These are phyloP conservation scores for Falco biarmicus DNA, from an alignment of 2,797 vertebrate species.

Conservation along the genomic window DNA sequence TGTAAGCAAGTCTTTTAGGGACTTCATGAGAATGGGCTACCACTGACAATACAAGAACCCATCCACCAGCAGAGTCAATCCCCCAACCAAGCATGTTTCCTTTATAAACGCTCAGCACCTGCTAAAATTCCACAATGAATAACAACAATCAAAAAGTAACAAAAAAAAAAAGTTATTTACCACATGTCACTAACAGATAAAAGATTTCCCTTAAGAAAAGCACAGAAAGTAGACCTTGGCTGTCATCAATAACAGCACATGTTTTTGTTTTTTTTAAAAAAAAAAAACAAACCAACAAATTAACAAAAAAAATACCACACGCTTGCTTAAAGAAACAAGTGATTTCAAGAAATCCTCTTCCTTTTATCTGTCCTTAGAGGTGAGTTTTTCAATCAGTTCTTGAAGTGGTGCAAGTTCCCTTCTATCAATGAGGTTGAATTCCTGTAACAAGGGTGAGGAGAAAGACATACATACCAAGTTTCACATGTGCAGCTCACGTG, in stretches of 20 bases:
- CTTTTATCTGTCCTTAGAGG: slow-evolving; percentile 97
- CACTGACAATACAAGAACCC: slow-evolving; percentile 70
- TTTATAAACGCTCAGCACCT: slow-evolving; percentile 60
- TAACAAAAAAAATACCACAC: slow-evolving; percentile 59
- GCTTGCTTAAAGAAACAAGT: slow-evolving; percentile 66
- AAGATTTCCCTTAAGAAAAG: slow-evolving; percentile 64
- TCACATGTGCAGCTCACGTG: background rate
- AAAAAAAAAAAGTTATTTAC: slow-evolving; percentile 32
- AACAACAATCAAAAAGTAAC: background rate
- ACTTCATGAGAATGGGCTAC: slow-evolving; percentile 71
- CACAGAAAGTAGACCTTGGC: slow-evolving; percentile 72
- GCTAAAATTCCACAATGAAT: slow-evolving; percentile 60
- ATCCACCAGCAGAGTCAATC: slow-evolving; percentile 68
- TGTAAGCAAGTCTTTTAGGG: slow-evolving; percentile 67
- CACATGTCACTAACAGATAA: slow-evolving; percentile 65
- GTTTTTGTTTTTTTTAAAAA: slow-evolving; percentile 24
- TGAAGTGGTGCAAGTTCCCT: slow-evolving; percentile 96
- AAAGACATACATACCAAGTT: background rate
- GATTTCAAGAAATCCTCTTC: slow-evolving; percentile 41
- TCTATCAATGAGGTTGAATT: slow-evolving; percentile 98
- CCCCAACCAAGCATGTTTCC: slow-evolving; percentile 39
- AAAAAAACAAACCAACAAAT: slow-evolving; percentile 37
- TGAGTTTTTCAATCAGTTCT: slow-evolving; percentile 98
- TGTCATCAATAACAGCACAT: slow-evolving; percentile 61
- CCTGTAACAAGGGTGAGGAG: slow-evolving; percentile 70